Base-by-base conservation (phyloP, 2,888 invertebrate genomes). In the Candidula unifasciata region DNA sequence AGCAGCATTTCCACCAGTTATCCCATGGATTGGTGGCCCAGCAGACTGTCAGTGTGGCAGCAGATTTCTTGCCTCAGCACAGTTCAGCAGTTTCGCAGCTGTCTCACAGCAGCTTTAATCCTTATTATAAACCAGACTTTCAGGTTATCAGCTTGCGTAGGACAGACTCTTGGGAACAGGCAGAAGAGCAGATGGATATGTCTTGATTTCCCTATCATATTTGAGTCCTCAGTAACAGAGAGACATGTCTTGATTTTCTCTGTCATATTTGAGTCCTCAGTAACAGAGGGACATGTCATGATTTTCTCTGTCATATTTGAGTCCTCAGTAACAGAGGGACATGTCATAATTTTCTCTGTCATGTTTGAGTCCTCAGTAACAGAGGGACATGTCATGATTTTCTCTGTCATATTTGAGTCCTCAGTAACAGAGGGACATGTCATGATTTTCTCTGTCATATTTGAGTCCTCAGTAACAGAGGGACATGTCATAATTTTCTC, bases 141-240 rank as follows among this genome's bases (percentile, higher is more conserved):
- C 33, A 37, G 16, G 64, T 37, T 3, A 24, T 27, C 3, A 33
- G 24, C 6, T 16, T 21, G 30, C 10, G 64, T 27, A n/a, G 52
- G 16, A 37, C n/a, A n/a, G 64, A 78, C 21, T 66, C 35, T 8
- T 81, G 81, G 81, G 60, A 71, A 30, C 81, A 81, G 35, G 33
- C 21, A 18, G 81, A 81, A 52, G 81, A 81, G 54, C 81, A 81
- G 73, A 81, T 81, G 81, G 81, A 81, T 37, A 57, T 81, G 81
- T 71, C 71, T 0, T 81, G 81, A 81, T 33, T 8, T n/a, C 3
- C 10, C 27, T 66, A 27, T 24, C 64, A 66, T 27, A n/a, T n/a
- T 27, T 60, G 60, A 18, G 60, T n/a, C 3, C n/a, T 60, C 18
- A 18, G 18, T 60, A n/a, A 24, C 60, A 60, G n/a, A 60, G 5